Evolutionary conservation across 2,797 vertebrate genomes (phyloP).

Genomic region (Propithecus deckenii): DNA sequence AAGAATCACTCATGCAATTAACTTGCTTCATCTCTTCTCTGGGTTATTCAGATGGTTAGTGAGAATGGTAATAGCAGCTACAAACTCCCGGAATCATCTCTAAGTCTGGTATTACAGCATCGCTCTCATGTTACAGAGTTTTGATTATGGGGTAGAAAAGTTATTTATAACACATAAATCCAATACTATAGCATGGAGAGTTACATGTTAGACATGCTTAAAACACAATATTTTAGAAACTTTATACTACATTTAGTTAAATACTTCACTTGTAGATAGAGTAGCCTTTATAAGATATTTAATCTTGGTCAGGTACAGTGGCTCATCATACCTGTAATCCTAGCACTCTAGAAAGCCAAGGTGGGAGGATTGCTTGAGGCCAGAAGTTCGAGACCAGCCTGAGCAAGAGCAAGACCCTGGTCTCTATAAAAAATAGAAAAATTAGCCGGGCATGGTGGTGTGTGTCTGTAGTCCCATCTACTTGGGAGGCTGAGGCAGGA

Average conservation of each 20-base stretch:
- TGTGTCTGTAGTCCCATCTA: not conserved
- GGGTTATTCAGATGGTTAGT: not conserved
- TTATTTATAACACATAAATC: not conserved
- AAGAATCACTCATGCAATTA: constrained; percentile 37
- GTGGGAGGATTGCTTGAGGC: not conserved
- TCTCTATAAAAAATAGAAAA: not conserved
- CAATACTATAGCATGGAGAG: not conserved
- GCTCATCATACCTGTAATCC: not conserved
- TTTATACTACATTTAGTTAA: constrained; percentile 2
- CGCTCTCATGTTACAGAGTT: not conserved
- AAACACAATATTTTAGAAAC: not conserved
- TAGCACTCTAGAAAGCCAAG: not conserved
- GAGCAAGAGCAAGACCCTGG: not conserved
- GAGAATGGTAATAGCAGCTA: not conserved
- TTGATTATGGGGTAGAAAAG: not conserved
- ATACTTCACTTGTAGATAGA: not conserved
- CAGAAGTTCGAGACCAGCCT: not conserved
- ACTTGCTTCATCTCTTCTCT: not conserved
- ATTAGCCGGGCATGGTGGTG: not conserved
- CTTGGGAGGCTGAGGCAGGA: not conserved
- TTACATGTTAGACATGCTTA: not conserved
- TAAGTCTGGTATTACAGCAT: not conserved
- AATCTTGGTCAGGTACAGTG: not conserved
- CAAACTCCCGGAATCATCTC: not conserved
- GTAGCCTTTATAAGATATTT: not conserved